Percentiles rank a stretch among this genome's conserved stretches.
Evolutionary conservation across 2,888 invertebrate species (phyloP).

Genomic region (Leuctra nigra): DNA sequence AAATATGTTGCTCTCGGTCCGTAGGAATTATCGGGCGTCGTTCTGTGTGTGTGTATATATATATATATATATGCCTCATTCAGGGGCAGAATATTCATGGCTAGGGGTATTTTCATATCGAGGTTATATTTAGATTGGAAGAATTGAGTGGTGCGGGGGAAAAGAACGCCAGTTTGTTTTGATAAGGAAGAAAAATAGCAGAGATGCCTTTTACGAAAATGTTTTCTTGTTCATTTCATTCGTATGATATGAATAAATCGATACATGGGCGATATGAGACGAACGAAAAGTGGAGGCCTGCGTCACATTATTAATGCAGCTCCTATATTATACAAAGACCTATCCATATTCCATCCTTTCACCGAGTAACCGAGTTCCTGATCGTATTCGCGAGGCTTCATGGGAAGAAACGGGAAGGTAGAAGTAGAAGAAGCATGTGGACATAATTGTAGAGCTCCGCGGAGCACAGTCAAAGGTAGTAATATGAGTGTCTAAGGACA

Average conservation of each 20-base stretch:
- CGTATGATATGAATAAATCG: constrained; percentile 19
- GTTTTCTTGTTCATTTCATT: constrained; percentile 6
- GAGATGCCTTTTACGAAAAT: constrained; percentile 9
- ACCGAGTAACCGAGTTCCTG: not conserved
- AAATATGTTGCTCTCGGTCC: not conserved
- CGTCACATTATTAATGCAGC: constrained; percentile 22
- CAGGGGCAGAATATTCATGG: constrained; percentile 13
- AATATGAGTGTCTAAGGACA: too few species aligned
- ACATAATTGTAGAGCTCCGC: too few species aligned
- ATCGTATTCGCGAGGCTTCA: not conserved
- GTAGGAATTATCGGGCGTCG: too few species aligned
- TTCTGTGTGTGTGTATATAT: too few species aligned
- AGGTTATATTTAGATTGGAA: constrained; percentile 1
- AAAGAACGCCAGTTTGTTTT: constrained; percentile 9
- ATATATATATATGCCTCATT: too few species aligned
- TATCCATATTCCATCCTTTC: too few species aligned
- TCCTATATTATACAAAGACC: constrained; percentile 13
- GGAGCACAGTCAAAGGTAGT: too few species aligned
- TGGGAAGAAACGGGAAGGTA: not conserved
- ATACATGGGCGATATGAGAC: constrained; percentile 7
- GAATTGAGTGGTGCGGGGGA: not conserved
- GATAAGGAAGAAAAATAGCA: constrained; percentile 3
- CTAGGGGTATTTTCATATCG: not conserved
- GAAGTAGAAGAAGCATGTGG: too few species aligned
- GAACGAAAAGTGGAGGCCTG: not conserved